A percentile compares a stretch with the other conserved stretches of the same genome.
These are phyloP conservation scores for Anguilla pacifica DNA, from an alignment of 2,797 vertebrate species.

Conservation along the genomic window DNA sequence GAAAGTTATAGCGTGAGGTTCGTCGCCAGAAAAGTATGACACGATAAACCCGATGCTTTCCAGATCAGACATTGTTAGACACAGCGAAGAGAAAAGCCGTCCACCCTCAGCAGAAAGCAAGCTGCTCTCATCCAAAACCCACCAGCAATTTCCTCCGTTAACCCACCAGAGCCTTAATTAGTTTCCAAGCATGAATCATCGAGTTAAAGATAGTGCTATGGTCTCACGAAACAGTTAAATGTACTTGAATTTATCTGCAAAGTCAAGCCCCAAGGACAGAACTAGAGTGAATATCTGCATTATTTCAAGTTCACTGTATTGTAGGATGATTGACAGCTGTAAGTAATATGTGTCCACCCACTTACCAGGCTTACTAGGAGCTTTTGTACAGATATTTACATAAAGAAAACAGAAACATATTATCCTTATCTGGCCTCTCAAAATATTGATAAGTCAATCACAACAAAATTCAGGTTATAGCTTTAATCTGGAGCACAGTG, in stretches of 20 bases:
- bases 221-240: slow-evolving; percentile 44
- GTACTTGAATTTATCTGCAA: background rate
- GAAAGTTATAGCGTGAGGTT: background rate
- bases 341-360: background rate
- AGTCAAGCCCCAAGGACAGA: background rate
- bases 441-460: background rate
- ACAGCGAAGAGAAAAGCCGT: slow-evolving; percentile 2
- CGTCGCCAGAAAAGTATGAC: background rate
- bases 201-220: slow-evolving; percentile 41
- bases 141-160: slow-evolving; percentile 2
- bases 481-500: background rate
- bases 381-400: background rate
- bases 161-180: background rate
- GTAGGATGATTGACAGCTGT: background rate
- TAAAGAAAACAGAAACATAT: background rate
- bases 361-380: background rate
- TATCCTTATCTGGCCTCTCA: slow-evolving; percentile 1
- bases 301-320: background rate
- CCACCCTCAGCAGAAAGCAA: background rate
- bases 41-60: background rate
- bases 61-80: background rate
- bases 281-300: background rate
- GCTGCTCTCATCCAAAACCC: slow-evolving; percentile 42
- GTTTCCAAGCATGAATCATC: slow-evolving; percentile 48
- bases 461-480: background rate